phyloP scores from a whole-genome alignment of 2,113 vertebrate genomes.

The Melospiza melodia region DNA sequence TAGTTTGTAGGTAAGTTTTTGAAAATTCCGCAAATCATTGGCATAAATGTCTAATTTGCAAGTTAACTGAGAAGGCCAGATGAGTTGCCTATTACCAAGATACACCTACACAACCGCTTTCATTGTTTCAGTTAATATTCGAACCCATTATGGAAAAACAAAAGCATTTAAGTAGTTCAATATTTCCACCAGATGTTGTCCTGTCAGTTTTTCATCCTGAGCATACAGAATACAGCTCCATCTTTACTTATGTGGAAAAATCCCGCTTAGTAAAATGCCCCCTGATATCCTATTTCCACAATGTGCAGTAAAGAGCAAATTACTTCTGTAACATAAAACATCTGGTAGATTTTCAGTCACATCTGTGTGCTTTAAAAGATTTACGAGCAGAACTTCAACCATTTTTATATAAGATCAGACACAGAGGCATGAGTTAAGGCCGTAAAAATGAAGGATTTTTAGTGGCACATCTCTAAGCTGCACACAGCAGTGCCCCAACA shows the following conservation, averaged over 20 bases:
- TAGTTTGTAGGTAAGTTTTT: background rate
- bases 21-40: background rate
- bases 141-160: background rate
- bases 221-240: background rate
- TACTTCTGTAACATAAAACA: background rate
- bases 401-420: background rate
- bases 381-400: background rate
- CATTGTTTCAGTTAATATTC: background rate
- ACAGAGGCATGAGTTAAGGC: background rate
- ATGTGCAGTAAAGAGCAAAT: background rate
- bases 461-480: background rate
- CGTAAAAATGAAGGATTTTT: background rate
- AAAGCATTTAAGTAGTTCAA: background rate
- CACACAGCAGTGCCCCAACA: no score
- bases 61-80: background rate
- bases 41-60: background rate
- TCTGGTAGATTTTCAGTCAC: background rate
- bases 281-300: background rate
- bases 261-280: background rate
- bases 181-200: background rate
- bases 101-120: background rate
- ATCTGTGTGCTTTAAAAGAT: background rate
- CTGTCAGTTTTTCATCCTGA: accelerated
- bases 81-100: background rate
- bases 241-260: background rate